Evolutionary conservation across 2,113 vertebrate species (phyloP).

Genomic region (Myrmecobius fasciatus): DNA sequence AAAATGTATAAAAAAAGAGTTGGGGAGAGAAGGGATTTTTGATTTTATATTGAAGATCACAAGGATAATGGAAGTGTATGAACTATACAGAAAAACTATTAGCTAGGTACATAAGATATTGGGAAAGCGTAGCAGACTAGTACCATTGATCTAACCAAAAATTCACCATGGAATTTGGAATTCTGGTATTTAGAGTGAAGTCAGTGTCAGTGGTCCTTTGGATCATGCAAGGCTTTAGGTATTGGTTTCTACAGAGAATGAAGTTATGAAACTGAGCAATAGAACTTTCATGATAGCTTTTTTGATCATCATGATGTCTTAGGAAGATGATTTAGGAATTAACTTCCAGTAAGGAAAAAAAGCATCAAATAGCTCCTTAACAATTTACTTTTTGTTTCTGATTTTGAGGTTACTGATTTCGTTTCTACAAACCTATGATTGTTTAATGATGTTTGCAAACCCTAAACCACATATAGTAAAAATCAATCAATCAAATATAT

Average conservation of each 20-base stretch:
- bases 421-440: neutral
- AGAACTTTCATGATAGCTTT: neutral
- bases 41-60: neutral
- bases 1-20: neutral
- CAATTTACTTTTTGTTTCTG: neutral
- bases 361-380: neutral
- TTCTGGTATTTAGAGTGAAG: too few species aligned
- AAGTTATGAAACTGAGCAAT: too few species aligned
- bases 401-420: neutral
- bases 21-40: neutral
- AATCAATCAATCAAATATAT: too few species aligned
- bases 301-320: neutral
- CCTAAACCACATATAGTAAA: too few species aligned
- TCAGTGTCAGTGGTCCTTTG: too few species aligned
- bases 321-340: neutral
- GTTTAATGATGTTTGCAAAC: too few species aligned
- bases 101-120: too few species aligned
- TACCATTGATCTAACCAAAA: too few species aligned
- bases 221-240: neutral
- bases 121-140: too few species aligned
- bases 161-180: too few species aligned
- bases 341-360: neutral
- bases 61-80: too few species aligned
- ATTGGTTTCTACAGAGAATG: neutral
- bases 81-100: too few species aligned